phyloP scores from a whole-genome alignment of 2,888 invertebrate species.

The Tupiocoris notatus region DNA sequence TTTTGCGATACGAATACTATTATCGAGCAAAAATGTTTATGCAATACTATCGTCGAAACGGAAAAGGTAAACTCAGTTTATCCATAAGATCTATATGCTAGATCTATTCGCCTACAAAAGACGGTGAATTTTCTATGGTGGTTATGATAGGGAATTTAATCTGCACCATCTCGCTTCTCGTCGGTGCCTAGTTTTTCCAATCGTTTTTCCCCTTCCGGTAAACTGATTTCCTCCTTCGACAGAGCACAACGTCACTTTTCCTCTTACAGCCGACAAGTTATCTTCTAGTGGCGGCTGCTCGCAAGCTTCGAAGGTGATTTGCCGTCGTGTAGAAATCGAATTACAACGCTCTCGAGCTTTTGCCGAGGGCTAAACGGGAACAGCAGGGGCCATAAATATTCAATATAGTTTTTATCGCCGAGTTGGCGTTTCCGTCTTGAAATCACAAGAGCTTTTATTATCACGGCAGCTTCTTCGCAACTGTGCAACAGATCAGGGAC shows the following conservation, averaged over 20 bases:
- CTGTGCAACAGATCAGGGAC: no score
- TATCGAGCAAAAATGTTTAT: no score
- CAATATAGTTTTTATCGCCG: not conserved
- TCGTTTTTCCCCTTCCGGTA: not conserved
- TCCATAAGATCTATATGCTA: no score
- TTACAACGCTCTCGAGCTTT: not conserved
- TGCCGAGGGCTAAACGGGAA: not conserved
- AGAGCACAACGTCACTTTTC: not conserved
- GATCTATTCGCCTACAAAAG: no score
- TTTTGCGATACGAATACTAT: no score
- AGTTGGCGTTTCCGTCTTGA: not conserved
- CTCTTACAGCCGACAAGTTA: not conserved
- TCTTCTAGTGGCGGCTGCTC: not conserved
- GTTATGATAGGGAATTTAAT: no score
- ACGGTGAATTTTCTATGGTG: no score
- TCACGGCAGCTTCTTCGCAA: not conserved
- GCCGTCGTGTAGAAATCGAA: not conserved
- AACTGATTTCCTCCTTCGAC: not conserved
- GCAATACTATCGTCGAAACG: no score
- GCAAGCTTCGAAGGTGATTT: not conserved
- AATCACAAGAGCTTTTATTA: not conserved
- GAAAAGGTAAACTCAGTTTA: no score
- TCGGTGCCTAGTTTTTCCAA: not conserved
- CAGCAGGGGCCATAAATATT: not conserved
- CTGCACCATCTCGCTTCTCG: no score